A percentile compares a stretch with the other conserved stretches of the same genome.
Evolutionary conservation across 2,797 vertebrate species (phyloP).

Genomic region (Myotis findleyi): DNA sequence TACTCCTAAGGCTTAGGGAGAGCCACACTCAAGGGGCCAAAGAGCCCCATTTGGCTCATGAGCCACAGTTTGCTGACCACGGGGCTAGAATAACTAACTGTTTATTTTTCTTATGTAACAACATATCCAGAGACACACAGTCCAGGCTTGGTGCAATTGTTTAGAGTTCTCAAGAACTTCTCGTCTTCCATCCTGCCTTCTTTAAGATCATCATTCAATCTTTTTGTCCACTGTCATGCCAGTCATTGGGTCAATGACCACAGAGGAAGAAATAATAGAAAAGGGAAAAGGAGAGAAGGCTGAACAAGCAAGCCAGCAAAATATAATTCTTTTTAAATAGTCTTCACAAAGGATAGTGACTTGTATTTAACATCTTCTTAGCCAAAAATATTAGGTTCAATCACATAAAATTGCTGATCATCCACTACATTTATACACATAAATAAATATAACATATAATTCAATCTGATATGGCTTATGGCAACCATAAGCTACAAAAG

Average conservation of each 20-base stretch:
- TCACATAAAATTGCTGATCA: neutral
- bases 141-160: neutral
- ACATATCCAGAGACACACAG: neutral
- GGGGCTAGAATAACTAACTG: neutral
- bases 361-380: neutral
- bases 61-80: too few species aligned
- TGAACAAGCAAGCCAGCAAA: neutral
- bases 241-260: neutral
- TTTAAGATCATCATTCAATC: neutral
- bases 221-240: neutral
- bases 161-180: neutral
- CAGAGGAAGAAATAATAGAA: neutral
- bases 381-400: neutral
- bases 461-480: neutral
- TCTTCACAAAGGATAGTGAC: neutral
- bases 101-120: neutral
- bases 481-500: neutral
- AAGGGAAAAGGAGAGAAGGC: neutral
- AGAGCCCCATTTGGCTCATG: too few species aligned
- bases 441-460: neutral
- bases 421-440: neutral
- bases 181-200: neutral
- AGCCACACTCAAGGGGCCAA: too few species aligned
- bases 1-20: too few species aligned
- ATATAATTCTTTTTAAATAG: neutral